Conservation (phyloP, 1,140 invertebrate species). For the Ceratina calcarata region DNA sequence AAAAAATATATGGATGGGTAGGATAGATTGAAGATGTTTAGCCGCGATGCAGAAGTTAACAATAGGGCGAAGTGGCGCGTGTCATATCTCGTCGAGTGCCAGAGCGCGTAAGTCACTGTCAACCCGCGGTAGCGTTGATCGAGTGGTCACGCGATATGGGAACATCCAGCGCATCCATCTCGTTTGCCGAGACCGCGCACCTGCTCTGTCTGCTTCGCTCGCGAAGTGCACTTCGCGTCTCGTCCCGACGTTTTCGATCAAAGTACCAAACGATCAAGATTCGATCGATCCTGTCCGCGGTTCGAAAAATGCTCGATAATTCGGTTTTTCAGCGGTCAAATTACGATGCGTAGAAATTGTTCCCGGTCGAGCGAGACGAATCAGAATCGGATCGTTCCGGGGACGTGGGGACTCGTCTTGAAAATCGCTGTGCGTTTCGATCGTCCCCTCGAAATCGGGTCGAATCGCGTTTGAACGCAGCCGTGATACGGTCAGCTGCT, state of each 20-base stretch:
- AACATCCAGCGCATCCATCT: constrained; percentile 75
- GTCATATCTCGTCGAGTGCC: constrained; percentile 69
- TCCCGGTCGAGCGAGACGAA: too few species aligned
- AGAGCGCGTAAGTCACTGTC: constrained; percentile 75
- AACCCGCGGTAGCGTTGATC: constrained; percentile 75
- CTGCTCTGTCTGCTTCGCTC: constrained; percentile 37
- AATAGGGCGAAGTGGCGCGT: constrained; percentile 59
- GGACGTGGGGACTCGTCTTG: too few species aligned
- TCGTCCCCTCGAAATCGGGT: background rate
- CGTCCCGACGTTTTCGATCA: constrained; percentile 12
- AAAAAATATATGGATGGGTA: constrained; percentile 45
- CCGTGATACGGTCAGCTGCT: constrained; percentile 9
- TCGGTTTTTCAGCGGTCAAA: too few species aligned
- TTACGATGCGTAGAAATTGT: too few species aligned
- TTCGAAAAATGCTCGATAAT: too few species aligned
- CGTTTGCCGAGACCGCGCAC: constrained; percentile 59
- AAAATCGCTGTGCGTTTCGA: background rate
- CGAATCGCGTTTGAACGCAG: background rate
- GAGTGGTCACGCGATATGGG: constrained; percentile 75
- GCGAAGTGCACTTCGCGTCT: constrained; percentile 37
- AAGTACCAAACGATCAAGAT: background rate
- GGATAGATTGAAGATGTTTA: constrained; percentile 58
- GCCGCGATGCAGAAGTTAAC: constrained; percentile 37
- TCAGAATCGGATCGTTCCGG: too few species aligned
- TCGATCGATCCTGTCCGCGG: too few species aligned